Conservation (phyloP, 2,888 invertebrate genomes). For the Ormyrus labotus region DNA sequence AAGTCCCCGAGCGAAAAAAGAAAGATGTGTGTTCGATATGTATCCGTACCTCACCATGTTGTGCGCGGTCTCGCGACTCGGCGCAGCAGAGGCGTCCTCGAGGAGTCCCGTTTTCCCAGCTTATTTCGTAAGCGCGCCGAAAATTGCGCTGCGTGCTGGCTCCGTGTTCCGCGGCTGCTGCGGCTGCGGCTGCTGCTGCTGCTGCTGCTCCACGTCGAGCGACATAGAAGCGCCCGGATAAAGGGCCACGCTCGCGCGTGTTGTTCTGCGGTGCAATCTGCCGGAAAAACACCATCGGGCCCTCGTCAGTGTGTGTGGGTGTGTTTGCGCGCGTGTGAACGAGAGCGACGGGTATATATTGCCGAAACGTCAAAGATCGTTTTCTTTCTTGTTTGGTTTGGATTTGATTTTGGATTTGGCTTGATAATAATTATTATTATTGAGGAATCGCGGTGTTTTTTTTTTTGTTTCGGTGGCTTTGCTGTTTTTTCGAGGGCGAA, state of each 20-base stretch:
- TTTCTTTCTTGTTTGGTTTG: no score
- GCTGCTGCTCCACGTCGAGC: conserved; percentile 22
- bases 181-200: not conserved
- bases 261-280: conserved; percentile 6
- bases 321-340: no score
- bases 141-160: not conserved
- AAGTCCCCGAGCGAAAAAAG: not conserved
- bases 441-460: no score
- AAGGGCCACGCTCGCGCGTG: not conserved
- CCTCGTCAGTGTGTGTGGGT: no score
- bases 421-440: no score
- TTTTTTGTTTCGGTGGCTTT: no score
- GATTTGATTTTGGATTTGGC: no score
- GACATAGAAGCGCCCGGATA: conserved; percentile 20
- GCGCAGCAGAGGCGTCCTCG: conserved; percentile 45
- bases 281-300: not conserved
- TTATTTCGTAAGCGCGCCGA: conserved; percentile 9
- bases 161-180: not conserved
- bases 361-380: no score
- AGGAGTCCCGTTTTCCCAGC: conserved; percentile 53
- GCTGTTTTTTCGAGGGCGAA: no score
- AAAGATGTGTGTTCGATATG: not conserved
- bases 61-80: conserved; percentile 51
- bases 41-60: conserved; percentile 54
- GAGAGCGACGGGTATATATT: no score